A percentile compares a stretch with the other conserved stretches of the same genome.
Conservation (phyloP, 1,140 invertebrate genomes). For the Vanessa tameamea region DNA sequence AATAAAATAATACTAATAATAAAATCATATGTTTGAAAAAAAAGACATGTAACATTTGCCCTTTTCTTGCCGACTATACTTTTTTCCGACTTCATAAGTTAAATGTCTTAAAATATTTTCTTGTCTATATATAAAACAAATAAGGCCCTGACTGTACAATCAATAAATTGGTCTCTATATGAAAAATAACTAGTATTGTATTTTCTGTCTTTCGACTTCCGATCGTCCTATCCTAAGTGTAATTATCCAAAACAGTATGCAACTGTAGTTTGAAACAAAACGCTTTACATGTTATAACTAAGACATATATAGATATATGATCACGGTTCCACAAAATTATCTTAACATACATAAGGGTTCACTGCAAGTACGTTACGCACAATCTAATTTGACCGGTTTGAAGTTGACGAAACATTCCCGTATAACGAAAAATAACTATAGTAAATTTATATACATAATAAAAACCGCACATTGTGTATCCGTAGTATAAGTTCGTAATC, state of each 20-base stretch:
- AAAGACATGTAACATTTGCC: too few species aligned
- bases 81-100: too few species aligned
- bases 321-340: conserved; percentile 20
- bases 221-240: conserved; percentile 35
- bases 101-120: too few species aligned
- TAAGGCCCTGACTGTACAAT: background rate
- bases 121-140: background rate
- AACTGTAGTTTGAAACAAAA: conserved; percentile 40
- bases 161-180: background rate
- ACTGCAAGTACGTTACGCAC: conserved; percentile 11
- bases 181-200: background rate
- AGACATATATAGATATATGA: conserved; percentile 32
- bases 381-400: background rate
- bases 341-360: conserved; percentile 2
- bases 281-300: conserved; percentile 44
- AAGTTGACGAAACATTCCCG: too few species aligned
- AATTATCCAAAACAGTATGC: conserved; percentile 33
- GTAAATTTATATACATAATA: too few species aligned
- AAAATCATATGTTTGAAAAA: too few species aligned
- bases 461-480: too few species aligned
- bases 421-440: too few species aligned
- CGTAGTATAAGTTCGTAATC: too few species aligned
- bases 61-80: too few species aligned
- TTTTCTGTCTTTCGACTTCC: conserved; percentile 42
- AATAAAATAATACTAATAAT: too few species aligned